Percentiles rank a stretch among this genome's conserved stretches.
phyloP scores from a whole-genome alignment of 2,113 vertebrate species.

The Alethe diademata region DNA sequence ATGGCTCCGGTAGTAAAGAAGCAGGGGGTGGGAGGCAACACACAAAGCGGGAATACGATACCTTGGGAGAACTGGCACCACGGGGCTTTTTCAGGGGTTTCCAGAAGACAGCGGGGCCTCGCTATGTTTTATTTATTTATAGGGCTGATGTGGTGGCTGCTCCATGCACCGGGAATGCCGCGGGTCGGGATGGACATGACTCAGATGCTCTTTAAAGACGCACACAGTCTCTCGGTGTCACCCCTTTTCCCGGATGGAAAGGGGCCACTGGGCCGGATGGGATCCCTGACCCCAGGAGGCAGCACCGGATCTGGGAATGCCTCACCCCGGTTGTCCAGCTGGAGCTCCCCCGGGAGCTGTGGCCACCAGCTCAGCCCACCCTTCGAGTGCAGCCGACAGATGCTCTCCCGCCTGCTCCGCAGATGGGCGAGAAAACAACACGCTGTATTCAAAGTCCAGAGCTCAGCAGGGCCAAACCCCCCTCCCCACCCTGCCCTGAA shows the following conservation, averaged over 20 bases:
- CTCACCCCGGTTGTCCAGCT: neutral
- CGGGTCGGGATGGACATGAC: neutral
- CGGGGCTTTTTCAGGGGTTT: constrained; percentile 4
- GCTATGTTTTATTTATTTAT: constrained; percentile 43
- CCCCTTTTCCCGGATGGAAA: neutral
- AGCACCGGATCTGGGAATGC: neutral
- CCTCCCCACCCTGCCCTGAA: neutral
- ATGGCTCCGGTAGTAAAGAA: constrained; percentile 34
- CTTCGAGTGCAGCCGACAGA: constrained; percentile 15
- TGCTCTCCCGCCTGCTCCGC: constrained; percentile 43
- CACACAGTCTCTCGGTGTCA: neutral
- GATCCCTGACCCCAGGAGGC: neutral
- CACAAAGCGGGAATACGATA: constrained; percentile 34
- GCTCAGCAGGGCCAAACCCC: neutral
- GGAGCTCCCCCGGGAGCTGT: neutral
- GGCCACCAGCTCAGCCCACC: constrained; percentile 28
- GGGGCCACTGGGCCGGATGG: neutral
- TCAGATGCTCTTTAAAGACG: neutral
- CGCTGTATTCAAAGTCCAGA: neutral
- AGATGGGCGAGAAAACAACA: constrained; percentile 49
- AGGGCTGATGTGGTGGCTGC: constrained; percentile 8
- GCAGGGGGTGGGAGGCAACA: neutral
- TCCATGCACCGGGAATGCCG: neutral
- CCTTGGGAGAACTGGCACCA: neutral
- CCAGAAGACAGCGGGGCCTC: neutral